A percentile compares a stretch with the other conserved stretches of the same genome.
phyloP scores from a whole-genome alignment of 2,888 invertebrate genomes.

The Neoaliturus tenellus region DNA sequence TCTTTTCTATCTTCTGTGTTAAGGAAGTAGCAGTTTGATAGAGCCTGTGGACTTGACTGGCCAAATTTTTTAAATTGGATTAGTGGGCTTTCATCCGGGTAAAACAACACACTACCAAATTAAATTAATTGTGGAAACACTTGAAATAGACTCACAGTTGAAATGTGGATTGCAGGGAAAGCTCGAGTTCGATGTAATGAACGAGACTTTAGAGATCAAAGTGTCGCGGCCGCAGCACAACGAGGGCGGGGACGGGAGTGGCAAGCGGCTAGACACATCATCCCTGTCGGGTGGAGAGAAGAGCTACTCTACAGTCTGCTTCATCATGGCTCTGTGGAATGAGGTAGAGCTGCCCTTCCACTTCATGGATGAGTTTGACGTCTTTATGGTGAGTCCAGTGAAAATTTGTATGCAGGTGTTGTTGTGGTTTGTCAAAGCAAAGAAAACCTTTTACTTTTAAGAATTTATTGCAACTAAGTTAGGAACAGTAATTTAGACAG shows the following conservation, averaged over 20 bases:
- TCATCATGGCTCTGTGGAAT: constrained; percentile 95
- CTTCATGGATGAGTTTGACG: constrained; percentile 97
- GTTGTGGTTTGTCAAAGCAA: constrained; percentile 13
- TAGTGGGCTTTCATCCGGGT: too few species aligned
- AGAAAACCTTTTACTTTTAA: too few species aligned
- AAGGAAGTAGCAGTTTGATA: too few species aligned
- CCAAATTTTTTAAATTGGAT: too few species aligned
- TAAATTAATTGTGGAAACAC: too few species aligned
- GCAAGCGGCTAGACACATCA: constrained; percentile 73
- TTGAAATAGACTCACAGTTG: too few species aligned
- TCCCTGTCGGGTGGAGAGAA: constrained; percentile 97
- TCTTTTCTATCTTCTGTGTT: too few species aligned
- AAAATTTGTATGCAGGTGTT: background rate
- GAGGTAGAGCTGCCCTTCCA: constrained; percentile 94
- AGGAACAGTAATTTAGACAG: too few species aligned
- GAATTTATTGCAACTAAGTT: too few species aligned
- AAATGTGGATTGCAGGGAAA: constrained; percentile 68
- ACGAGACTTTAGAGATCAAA: constrained; percentile 74
- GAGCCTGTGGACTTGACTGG: too few species aligned
- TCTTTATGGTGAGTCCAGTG: constrained; percentile 86
- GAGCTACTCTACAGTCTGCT: constrained; percentile 94
- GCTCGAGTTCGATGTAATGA: constrained; percentile 73
- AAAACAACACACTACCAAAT: too few species aligned
- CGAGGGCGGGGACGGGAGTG: constrained; percentile 71
- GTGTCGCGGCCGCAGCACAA: constrained; percentile 76